Evolutionary conservation across 1,140 invertebrate genomes (phyloP).

Genomic region (Rhopalosiphum maidis): DNA sequence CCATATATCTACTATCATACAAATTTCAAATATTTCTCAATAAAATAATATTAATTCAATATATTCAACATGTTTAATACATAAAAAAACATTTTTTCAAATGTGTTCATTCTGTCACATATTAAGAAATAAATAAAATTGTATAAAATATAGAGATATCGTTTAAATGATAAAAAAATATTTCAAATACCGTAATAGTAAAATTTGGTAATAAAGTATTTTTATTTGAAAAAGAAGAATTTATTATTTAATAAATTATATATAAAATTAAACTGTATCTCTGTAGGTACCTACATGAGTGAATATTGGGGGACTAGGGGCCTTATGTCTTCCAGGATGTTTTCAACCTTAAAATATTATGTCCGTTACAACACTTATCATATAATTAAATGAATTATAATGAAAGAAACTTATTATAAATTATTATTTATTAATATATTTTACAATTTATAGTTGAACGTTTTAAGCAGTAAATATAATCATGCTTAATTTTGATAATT

Average conservation of each 20-base stretch:
- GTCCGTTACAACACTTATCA: too few species aligned
- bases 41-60: neutral
- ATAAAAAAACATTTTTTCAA: neutral
- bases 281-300: neutral
- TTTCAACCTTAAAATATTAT: neutral
- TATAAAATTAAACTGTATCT: neutral
- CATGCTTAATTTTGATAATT: neutral
- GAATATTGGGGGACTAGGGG: neutral
- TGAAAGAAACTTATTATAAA: neutral
- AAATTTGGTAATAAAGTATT: neutral
- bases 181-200: neutral
- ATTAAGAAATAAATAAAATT: neutral
- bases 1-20: neutral
- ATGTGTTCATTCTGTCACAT: neutral
- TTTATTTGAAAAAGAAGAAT: neutral
- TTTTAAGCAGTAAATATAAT: neutral
- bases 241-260: neutral
- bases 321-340: neutral
- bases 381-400: too few species aligned
- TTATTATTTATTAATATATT: neutral
- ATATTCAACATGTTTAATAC: neutral
- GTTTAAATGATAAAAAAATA: neutral
- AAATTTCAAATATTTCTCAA: neutral
- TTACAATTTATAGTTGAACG: neutral
- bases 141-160: neutral